Percentiles rank a stretch among this genome's conserved stretches.
These are phyloP conservation scores for Falco punctatus DNA, from an alignment of 2,113 vertebrate species.

Conservation along the genomic window DNA sequence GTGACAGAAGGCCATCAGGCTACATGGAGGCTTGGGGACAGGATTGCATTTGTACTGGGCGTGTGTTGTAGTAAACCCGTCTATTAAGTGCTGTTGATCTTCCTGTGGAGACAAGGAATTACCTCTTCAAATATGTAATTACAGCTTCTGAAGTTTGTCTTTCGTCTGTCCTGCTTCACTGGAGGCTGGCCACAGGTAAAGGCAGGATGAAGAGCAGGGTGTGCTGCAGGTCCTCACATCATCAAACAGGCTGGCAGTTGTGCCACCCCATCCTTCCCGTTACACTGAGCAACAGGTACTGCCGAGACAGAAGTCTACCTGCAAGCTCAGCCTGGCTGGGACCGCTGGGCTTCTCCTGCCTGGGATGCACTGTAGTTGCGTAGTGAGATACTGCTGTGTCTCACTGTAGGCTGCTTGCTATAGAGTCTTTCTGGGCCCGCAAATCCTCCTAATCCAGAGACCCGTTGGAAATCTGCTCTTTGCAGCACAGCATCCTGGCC, in stretches of 20 bases:
- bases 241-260: background rate
- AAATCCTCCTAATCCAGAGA: background rate
- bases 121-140: background rate
- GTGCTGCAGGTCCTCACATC: background rate
- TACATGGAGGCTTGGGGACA: background rate
- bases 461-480: background rate
- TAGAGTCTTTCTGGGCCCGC: background rate
- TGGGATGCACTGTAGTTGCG: accelerated
- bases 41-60: background rate
- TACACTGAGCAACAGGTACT: too few species aligned
- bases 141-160: background rate
- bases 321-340: accelerated
- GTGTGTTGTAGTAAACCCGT: background rate
- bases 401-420: background rate
- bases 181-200: background rate
- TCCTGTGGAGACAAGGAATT: background rate
- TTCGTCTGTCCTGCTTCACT: background rate
- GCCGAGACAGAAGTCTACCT: accelerated
- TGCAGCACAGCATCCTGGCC: background rate
- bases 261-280: background rate
- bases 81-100: background rate
- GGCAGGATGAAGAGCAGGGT: background rate
- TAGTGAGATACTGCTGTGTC: background rate
- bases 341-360: background rate
- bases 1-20: background rate